Evolutionary conservation across 2,797 vertebrate genomes (phyloP).

Genomic region (Merluccius polli): DNA sequence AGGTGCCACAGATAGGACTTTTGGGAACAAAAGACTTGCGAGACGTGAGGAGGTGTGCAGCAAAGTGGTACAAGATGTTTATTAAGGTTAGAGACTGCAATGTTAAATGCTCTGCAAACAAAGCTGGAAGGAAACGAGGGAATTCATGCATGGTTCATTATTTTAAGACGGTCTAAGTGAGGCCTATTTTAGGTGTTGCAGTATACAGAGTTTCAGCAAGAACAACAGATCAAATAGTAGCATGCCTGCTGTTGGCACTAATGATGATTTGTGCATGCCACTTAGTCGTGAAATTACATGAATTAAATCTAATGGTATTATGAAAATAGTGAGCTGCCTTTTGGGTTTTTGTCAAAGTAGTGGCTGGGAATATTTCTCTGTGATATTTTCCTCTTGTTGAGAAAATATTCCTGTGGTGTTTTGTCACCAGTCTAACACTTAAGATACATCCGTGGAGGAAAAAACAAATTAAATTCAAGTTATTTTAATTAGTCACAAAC

Average conservation of each 20-base stretch:
- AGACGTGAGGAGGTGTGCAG: neutral
- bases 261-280: neutral
- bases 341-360: constrained; percentile 48
- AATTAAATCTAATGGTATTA: constrained; percentile 37
- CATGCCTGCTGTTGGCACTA: neutral
- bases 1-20: constrained; percentile 37
- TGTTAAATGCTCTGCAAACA: neutral
- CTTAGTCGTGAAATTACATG: constrained; percentile 22
- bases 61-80: constrained; percentile 39
- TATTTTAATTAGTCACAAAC: constrained; percentile 70
- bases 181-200: neutral
- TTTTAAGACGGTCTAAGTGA: neutral
- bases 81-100: constrained; percentile 8
- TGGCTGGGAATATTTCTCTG: constrained; percentile 46
- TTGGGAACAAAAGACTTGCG: constrained; percentile 10
- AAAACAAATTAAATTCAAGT: constrained; percentile 61
- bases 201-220: too few relatives aligned
- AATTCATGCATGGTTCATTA: neutral
- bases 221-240: neutral
- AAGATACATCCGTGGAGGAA: constrained; percentile 62
- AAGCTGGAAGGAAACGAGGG: too few relatives aligned
- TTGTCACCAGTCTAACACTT: constrained; percentile 61
- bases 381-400: constrained; percentile 45
- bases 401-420: constrained; percentile 48
- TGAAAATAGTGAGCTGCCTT: constrained; percentile 37